Conservation (phyloP, 2,888 invertebrate species). For the Synergus laeviventris region DNA sequence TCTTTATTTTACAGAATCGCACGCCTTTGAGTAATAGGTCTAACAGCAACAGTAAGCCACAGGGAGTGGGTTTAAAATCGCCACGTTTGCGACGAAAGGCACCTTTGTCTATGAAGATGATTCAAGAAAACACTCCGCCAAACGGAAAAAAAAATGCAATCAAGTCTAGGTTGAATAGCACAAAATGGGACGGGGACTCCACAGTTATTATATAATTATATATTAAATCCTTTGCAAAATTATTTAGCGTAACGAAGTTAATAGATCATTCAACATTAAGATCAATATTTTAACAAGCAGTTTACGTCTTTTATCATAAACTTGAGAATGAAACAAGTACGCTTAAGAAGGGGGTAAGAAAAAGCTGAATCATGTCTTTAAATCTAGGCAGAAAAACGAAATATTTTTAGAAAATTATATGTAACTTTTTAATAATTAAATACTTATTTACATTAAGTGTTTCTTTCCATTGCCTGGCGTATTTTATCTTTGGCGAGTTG, state of each 20-base stretch:
- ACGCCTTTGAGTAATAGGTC: conserved; percentile 70
- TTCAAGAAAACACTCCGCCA: conserved; percentile 69
- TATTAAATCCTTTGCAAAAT: neutral
- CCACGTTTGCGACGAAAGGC: conserved; percentile 61
- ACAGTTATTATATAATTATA: conserved; percentile 65
- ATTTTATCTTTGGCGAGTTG: conserved; percentile 62
- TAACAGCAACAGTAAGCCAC: conserved; percentile 66
- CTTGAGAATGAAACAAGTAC: neutral
- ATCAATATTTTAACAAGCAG: neutral
- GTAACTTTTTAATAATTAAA: neutral
- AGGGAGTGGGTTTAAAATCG: conserved; percentile 52
- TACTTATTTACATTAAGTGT: conserved; percentile 21
- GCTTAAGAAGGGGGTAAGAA: neutral
- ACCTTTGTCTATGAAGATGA: conserved; percentile 50
- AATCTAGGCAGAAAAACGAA: neutral
- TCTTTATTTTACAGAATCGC: conserved; percentile 60
- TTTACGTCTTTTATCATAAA: neutral
- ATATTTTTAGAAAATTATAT: conserved; percentile 17
- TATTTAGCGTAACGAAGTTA: neutral
- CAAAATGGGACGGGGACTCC: conserved; percentile 67
- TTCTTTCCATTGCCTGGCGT: conserved; percentile 64
- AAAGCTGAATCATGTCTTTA: neutral
- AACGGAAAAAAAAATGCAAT: conserved; percentile 54
- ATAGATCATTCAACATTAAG: neutral
- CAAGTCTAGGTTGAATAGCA: conserved; percentile 58